phyloP scores from a whole-genome alignment of 2,888 invertebrate species.

The Tenthredo mesomela region DNA sequence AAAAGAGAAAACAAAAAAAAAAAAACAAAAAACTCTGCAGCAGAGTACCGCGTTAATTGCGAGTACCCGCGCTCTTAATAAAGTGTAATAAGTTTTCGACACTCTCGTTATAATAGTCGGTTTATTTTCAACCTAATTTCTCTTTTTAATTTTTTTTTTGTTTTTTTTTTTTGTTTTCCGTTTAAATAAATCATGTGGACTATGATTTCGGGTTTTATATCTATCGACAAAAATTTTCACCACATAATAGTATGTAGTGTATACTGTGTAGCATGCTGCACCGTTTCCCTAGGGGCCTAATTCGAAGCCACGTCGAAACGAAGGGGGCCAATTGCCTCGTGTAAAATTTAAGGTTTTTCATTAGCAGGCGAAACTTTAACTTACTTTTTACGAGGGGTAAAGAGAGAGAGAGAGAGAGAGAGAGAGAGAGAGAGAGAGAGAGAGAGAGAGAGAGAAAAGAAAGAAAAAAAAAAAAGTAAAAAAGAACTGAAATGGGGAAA shows the following conservation, averaged over 20 bases:
- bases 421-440: slow-evolving; percentile 32
- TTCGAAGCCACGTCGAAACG: slow-evolving; percentile 36
- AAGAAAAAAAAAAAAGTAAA: slow-evolving; percentile 57
- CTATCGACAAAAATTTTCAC: neutral
- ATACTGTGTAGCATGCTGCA: neutral
- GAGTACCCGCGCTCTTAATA: neutral
- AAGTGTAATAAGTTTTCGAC: slow-evolving; percentile 1
- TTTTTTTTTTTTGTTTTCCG: no score
- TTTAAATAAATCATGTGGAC: neutral
- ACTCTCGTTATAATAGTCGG: neutral
- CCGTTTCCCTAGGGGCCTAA: slow-evolving; percentile 19
- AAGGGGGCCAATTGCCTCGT: slow-evolving; percentile 70
- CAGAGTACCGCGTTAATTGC: slow-evolving; percentile 15
- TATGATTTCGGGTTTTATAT: neutral
- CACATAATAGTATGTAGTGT: neutral
- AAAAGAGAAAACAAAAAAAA: no score
- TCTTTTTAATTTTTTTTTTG: no score
- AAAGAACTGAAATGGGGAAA: slow-evolving; percentile 25
- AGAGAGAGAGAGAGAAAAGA: slow-evolving; percentile 30
- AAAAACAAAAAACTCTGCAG: neutral
- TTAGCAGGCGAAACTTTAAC: slow-evolving; percentile 66
- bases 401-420: slow-evolving; percentile 31
- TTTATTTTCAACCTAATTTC: neutral
- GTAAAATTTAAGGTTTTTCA: slow-evolving; percentile 78
- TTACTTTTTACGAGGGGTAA: slow-evolving; percentile 47